Base-by-base conservation (phyloP, 2,113 vertebrate species). In the Seriola rivoliana region DNA sequence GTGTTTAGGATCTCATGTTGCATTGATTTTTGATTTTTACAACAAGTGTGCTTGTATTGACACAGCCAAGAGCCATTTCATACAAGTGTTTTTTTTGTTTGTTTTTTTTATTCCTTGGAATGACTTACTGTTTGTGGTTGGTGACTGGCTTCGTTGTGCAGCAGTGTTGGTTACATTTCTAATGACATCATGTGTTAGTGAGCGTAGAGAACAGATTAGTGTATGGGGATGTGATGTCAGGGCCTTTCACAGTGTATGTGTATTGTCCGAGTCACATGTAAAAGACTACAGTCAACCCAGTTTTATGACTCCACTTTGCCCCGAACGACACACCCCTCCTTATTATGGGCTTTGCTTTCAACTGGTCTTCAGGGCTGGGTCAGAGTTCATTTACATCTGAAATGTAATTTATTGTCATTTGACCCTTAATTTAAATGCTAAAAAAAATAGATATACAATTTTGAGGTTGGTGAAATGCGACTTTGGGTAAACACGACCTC, bases 101-200 rank as follows among this genome's bases (percentile, higher is more conserved):
- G 25, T 32, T 21, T 36, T 25, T 17, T 57, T 11, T 4, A 29
- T n/a, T 71, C 8, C 25, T 48, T 29, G 25, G 36, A 67, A 40
- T 74, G 59, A 75, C 40, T 71, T 59, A 12, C 40, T 71, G 65
- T 76, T 25, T 21, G 19, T 4, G 4, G 48, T 25, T 32, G 29
- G 36, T 80, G 42, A 87, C 71, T 68, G 73, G 25, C 42, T 57
- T 42, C 29, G 9, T 85, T 87, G 82, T 77, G 16, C 40, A 3
- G 80, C 78, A 25, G 12, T 13, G 40, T 25, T 29, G 52, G 40
- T 75, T 68, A 71, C 19, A 17, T 73, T 21, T 50, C 23, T 11
- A 7, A 4, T 73, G 77, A 85, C 83, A 63, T 79, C 73, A 68
- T 66, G 63, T n/a, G 46, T 48, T 29, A 13, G 48, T 55, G 52